Evolutionary conservation across 2,797 vertebrate genomes (phyloP).

Genomic region (Takifugu ocellatus): DNA sequence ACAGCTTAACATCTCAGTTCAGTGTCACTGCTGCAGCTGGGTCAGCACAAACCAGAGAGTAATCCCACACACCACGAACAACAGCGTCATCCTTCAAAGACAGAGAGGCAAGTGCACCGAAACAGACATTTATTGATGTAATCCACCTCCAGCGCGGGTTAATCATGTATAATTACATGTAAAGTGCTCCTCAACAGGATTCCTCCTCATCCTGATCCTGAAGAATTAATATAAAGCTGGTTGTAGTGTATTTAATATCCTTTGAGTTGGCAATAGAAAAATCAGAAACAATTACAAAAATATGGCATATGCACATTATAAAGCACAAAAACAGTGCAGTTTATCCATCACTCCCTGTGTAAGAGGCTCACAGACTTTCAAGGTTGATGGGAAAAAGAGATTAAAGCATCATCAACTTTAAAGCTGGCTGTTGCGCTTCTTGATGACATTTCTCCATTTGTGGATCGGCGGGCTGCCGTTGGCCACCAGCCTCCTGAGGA

Average conservation of each 20-base stretch:
- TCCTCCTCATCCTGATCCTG: no score
- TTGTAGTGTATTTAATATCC: no score
- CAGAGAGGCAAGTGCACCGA: no score
- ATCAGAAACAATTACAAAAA: not conserved
- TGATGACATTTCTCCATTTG: slow-evolving; percentile 78
- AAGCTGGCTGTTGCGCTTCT: slow-evolving; percentile 72
- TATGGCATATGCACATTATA: not conserved
- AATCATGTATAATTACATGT: no score
- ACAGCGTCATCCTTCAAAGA: not conserved
- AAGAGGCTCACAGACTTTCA: not conserved
- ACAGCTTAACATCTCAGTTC: slow-evolving; percentile 5
- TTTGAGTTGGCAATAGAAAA: not conserved
- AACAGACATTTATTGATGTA: slow-evolving; percentile 18
- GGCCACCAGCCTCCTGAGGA: slow-evolving; percentile 83
- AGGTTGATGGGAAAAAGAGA: not conserved
- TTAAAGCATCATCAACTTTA: slow-evolving; percentile 54
- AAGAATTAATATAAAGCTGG: no score
- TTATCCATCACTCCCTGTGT: slow-evolving; percentile 9
- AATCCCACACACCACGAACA: not conserved
- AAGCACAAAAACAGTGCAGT: slow-evolving; percentile 6
- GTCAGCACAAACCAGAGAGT: slow-evolving; percentile 28
- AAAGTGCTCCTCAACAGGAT: no score
- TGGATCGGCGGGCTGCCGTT: slow-evolving; percentile 82
- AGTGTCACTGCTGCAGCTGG: slow-evolving; percentile 29
- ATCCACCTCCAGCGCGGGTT: not conserved